Percentiles rank a stretch among this genome's conserved stretches.
Evolutionary conservation across 2,888 invertebrate species (phyloP).

Genomic region (Campoletis raptor): DNA sequence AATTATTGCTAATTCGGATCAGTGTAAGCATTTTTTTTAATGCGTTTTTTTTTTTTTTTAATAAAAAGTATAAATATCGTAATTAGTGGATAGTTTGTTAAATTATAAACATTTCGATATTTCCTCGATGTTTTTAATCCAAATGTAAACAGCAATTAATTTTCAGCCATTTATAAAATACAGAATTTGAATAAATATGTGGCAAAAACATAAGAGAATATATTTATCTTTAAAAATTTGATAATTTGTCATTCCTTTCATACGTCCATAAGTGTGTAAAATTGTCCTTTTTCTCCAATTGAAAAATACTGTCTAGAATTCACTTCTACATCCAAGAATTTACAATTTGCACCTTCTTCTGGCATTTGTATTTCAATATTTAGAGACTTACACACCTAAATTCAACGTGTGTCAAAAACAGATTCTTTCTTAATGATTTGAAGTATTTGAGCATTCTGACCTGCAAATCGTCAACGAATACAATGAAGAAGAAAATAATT

Average conservation of each 20-base stretch:
- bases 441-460: slow-evolving; percentile 32
- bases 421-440: slow-evolving; percentile 11
- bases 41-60: no score
- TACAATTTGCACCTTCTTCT: background rate
- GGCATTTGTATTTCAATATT: background rate
- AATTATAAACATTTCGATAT: background rate
- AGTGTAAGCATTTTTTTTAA: no score
- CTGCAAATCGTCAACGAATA: slow-evolving; percentile 31
- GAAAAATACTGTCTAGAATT: background rate
- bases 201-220: no score
- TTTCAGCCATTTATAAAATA: no score
- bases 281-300: background rate
- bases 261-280: background rate
- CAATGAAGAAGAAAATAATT: background rate
- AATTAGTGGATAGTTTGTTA: background rate
- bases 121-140: no score
- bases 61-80: background rate
- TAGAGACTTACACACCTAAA: background rate
- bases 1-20: background rate
- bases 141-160: no score
- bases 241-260: background rate
- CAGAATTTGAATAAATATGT: no score
- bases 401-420: slow-evolving; percentile 23
- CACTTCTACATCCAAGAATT: background rate
- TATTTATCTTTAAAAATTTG: background rate